Evolutionary conservation across 2,888 invertebrate genomes (phyloP).

Genomic region (Polydesmus complanatus): DNA sequence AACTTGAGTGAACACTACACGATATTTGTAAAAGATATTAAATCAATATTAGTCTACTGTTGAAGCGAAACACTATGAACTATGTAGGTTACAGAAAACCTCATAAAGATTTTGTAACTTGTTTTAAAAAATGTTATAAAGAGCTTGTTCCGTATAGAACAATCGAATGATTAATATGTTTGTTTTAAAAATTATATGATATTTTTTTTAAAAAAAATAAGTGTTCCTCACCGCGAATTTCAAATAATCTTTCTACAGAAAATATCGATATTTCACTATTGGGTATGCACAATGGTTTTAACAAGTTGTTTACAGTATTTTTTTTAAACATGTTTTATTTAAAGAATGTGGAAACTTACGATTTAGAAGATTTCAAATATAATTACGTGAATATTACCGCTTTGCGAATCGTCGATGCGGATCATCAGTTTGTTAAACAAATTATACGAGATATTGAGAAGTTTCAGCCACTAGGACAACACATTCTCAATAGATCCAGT

Average conservation of each 20-base stretch:
- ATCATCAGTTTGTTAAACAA: conserved; percentile 55
- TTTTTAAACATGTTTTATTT: background rate
- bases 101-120: too few species aligned
- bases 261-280: background rate
- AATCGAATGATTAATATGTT: too few species aligned
- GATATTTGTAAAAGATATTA: too few species aligned
- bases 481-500: conserved; percentile 15
- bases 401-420: conserved; percentile 66
- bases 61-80: too few species aligned
- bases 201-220: too few species aligned
- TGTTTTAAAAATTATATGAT: too few species aligned
- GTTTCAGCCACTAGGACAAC: conserved; percentile 48
- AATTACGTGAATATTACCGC: conserved; percentile 92
- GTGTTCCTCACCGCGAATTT: too few species aligned
- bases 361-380: conserved; percentile 80
- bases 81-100: too few species aligned
- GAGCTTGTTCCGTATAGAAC: too few species aligned
- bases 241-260: background rate
- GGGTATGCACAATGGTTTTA: background rate
- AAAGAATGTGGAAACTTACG: conserved; percentile 74
- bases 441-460: conserved; percentile 73
- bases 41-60: too few species aligned
- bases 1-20: too few species aligned
- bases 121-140: too few species aligned
- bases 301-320: background rate